Evolutionary conservation across 2,113 vertebrate genomes (phyloP), one percentile per base, ranked within the genome.

Genomic region (Cynocephalus volans): DNA sequence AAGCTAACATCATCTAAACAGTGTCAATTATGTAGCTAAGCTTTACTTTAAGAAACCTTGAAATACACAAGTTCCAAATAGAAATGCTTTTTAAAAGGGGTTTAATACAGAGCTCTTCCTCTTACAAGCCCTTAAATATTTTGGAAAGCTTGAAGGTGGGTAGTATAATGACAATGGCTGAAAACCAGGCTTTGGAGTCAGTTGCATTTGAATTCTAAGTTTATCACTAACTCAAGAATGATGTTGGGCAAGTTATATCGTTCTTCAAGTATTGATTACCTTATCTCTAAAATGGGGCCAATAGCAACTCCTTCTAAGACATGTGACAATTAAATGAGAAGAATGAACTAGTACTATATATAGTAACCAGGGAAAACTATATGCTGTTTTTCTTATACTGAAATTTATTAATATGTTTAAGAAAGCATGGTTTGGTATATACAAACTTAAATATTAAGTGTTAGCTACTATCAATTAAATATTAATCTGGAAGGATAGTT

Each of bases 391-490:
- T 75, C 19, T 84, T 56, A 54, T 45, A 82, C 10, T 91, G 6
- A 65, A 33, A 60, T 69, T 24, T 76, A 62, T 87, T 77, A 36
- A 48, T 90, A n/a, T 62, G 79, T 80, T 93, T 91, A 75, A 62
- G 18, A 33, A 93, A 4, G 13, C 52, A 36, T n/a, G 8, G 19
- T 18, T 58, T 93, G 2, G 8, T n/a, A 50, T 64, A 54, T 24
- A 26, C 50, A 93, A 87, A 36, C 12, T 64, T 93, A 83, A 67
- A n/a, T 24, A 75, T 60, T 65, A 75, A 58, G 12, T 31, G 26
- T 79, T 50, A 79, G 26, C 5, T 45, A 93, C 21, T 80, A 7
- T 36, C 23, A 90, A n/a, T 76, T 70, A 86, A 95, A 93, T 50
- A 14, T 67, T 6, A 41, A 8, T 58, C 33, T 88, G 28, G 52